Conservation (phyloP, 2,113 vertebrate species). For the Mesocricetus auratus region DNA sequence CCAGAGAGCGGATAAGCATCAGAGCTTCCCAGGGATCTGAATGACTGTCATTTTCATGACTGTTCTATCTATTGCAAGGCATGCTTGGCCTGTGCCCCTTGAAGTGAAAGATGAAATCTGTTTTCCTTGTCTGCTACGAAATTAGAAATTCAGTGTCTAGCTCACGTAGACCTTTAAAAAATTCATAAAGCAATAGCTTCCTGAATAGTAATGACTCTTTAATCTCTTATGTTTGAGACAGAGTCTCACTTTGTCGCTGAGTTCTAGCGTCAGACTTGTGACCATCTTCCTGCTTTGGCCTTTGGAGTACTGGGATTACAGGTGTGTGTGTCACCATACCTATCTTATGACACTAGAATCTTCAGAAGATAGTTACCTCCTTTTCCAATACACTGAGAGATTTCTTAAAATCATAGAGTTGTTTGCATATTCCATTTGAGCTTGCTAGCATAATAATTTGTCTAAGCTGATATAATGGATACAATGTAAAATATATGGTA, state of each 20-base stretch:
- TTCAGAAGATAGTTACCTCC: constrained; percentile 7
- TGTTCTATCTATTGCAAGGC: not conserved
- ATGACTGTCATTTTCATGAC: not conserved
- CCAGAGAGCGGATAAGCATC: not conserved
- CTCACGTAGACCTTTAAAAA: not conserved
- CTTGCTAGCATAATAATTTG: not conserved
- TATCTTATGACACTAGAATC: constrained; percentile 11
- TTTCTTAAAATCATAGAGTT: not conserved
- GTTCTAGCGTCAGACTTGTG: not conserved
- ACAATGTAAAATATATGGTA: constrained; percentile 6
- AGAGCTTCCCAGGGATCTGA: not conserved
- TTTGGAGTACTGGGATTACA: not conserved
- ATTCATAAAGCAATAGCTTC: not conserved
- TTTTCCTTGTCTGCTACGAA: not conserved
- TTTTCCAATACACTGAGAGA: not conserved
- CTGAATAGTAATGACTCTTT: constrained; percentile 38
- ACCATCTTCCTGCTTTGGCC: not conserved
- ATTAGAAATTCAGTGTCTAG: constrained; percentile 20
- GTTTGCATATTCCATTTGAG: constrained; percentile 36
- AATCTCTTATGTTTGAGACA: not conserved
- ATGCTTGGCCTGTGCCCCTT: not conserved
- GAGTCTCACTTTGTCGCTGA: not conserved
- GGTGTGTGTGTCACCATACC: not conserved
- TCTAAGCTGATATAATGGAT: not conserved
- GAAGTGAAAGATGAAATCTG: constrained; percentile 1